phyloP scores from a whole-genome alignment of 1,140 invertebrate genomes.

The Heterodera carotae region DNA sequence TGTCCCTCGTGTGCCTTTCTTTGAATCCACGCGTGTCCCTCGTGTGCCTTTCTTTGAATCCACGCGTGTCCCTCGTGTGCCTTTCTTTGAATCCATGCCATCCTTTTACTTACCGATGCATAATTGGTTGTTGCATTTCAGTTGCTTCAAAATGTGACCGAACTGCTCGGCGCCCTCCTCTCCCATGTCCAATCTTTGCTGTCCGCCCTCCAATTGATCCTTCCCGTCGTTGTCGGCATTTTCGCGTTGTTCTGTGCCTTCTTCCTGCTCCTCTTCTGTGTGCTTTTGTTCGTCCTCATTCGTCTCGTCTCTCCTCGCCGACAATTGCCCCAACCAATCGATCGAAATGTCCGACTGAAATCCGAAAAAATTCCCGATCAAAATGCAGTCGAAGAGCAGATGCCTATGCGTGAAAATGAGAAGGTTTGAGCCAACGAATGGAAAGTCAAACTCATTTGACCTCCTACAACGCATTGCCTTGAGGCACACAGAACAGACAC shows the following conservation, averaged over 20 bases:
- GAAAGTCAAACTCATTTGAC: background rate
- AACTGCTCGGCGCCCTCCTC: background rate
- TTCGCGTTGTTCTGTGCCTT: slow-evolving; percentile 9
- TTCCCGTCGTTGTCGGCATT: background rate
- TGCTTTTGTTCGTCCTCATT: slow-evolving; percentile 1
- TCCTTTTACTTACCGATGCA: background rate
- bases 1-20: background rate
- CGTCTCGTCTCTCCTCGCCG: background rate
- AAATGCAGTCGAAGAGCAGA: background rate
- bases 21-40: too few species aligned
- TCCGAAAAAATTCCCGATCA: background rate
- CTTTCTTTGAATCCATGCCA: background rate
- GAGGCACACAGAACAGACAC: too few species aligned
- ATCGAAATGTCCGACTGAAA: background rate
- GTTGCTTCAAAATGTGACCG: slow-evolving; percentile 1
- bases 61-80: background rate
- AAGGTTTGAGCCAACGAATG: background rate
- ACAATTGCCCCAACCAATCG: background rate
- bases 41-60: background rate
- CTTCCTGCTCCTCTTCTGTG: slow-evolving; percentile 18
- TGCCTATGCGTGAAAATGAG: background rate
- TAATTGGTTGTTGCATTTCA: too few species aligned
- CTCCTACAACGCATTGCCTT: too few species aligned
- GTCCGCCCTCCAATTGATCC: slow-evolving; percentile 15
- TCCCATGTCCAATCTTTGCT: slow-evolving; percentile 7